Conservation (phyloP, 2,797 vertebrate species). For the Pagetopsis macropterus region DNA sequence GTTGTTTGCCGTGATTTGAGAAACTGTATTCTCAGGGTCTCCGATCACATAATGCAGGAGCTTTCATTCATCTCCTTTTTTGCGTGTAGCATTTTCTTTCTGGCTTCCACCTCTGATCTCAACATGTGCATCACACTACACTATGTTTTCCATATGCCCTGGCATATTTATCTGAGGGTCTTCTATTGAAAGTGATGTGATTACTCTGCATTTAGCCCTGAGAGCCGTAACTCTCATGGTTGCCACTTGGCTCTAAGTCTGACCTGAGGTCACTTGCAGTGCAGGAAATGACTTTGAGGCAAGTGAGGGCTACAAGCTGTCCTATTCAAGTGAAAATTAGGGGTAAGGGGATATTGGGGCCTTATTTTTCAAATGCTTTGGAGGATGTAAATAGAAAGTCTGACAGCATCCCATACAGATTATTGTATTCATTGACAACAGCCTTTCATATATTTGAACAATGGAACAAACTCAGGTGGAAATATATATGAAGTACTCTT, state of each 20-base stretch:
- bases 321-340: neutral
- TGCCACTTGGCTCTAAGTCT: conserved; percentile 10
- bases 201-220: conserved; percentile 10
- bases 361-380: neutral
- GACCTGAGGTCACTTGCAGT: conserved; percentile 34
- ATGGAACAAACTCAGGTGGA: neutral
- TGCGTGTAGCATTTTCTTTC: neutral
- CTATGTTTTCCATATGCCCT: neutral
- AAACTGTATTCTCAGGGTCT: conserved; percentile 1
- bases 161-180: neutral
- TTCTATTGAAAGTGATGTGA: conserved; percentile 16
- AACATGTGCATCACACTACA: neutral
- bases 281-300: conserved; percentile 26
- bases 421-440: neutral
- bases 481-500: neutral
- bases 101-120: conserved; percentile 6
- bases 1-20: conserved; percentile 13
- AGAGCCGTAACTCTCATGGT: conserved; percentile 17
- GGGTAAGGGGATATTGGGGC: no score
- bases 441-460: neutral
- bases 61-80: neutral
- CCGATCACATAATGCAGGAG: conserved; percentile 4
- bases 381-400: neutral
- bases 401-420: neutral
- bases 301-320: neutral